Percentiles rank a stretch among this genome's conserved stretches.
Conservation (phyloP, 2,888 invertebrate genomes). For the Xanthostigma xanthostigma region DNA sequence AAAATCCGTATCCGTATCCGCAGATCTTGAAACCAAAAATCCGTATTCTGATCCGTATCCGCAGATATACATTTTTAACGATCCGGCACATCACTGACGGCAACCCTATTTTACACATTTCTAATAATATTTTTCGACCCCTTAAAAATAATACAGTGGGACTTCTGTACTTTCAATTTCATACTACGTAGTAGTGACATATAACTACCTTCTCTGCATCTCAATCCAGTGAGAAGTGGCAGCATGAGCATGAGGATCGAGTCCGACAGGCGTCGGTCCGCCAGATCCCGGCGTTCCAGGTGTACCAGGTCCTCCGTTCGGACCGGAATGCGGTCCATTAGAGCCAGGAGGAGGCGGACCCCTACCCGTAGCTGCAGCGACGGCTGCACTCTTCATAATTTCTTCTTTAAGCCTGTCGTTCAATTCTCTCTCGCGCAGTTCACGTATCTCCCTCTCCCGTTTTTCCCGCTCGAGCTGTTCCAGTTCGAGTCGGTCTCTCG, state of each 20-base stretch:
- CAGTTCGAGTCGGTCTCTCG: slow-evolving; percentile 34
- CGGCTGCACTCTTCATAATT: slow-evolving; percentile 55
- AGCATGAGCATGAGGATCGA: slow-evolving; percentile 48
- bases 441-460: slow-evolving; percentile 61
- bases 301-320: slow-evolving; percentile 1
- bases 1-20: too few relatives aligned
- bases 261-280: slow-evolving; percentile 25
- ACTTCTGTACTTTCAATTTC: too few relatives aligned
- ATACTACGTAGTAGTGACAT: background rate
- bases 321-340: slow-evolving; percentile 11
- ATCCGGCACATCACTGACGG: too few relatives aligned
- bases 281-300: slow-evolving; percentile 17
- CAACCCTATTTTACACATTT: too few relatives aligned
- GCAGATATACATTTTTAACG: too few relatives aligned
- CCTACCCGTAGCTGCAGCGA: slow-evolving; percentile 32
- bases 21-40: too few relatives aligned
- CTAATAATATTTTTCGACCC: too few relatives aligned
- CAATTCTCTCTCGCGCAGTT: slow-evolving; percentile 62
- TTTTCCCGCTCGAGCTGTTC: slow-evolving; percentile 56
- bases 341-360: slow-evolving; percentile 35
- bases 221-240: slow-evolving; percentile 53
- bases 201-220: slow-evolving; percentile 60
- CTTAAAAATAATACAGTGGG: too few relatives aligned
- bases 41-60: too few relatives aligned
- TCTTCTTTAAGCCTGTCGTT: slow-evolving; percentile 81